A percentile compares a stretch with the other conserved stretches of the same genome.
These are phyloP conservation scores for Caenorhabditis inopinata DNA, from an alignment of 1,140 invertebrate species.

Conservation along the genomic window DNA sequence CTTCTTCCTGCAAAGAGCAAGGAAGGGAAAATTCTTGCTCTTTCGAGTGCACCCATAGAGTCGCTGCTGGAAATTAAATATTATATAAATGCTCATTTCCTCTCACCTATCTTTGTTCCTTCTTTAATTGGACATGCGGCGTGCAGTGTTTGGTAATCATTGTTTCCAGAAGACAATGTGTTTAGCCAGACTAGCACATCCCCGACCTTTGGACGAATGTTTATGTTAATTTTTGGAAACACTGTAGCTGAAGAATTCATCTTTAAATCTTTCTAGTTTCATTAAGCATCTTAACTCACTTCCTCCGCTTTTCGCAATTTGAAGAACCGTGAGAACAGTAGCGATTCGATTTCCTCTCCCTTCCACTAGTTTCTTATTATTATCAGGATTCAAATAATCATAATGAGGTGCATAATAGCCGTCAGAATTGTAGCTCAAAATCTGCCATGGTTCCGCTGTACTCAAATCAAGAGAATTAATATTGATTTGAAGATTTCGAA, in stretches of 20 bases:
- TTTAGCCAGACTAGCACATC: constrained; percentile 55
- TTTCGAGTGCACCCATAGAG: constrained; percentile 53
- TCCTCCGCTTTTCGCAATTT: constrained; percentile 38
- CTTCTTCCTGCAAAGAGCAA: constrained; percentile 35
- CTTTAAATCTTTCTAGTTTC: too few species aligned
- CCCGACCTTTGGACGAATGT: constrained; percentile 44
- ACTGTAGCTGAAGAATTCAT: constrained; percentile 50
- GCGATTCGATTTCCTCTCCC: constrained; percentile 38
- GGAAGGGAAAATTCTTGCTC: constrained; percentile 50
- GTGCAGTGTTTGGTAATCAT: constrained; percentile 47
- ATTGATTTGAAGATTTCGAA: constrained; percentile 9
- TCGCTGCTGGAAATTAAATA: constrained; percentile 17
- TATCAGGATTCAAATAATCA: constrained; percentile 45
- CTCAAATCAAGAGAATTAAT: constrained; percentile 41
- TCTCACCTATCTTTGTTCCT: constrained; percentile 53
- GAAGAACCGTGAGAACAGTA: constrained; percentile 35
- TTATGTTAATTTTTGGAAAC: constrained; percentile 48
- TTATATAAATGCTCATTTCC: neutral
- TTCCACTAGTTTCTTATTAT: neutral
- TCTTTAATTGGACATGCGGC: constrained; percentile 58
- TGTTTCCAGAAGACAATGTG: constrained; percentile 39
- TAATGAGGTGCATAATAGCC: constrained; percentile 51
- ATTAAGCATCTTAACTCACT: constrained; percentile 1
- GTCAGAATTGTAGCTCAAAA: constrained; percentile 44
- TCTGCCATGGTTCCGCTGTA: constrained; percentile 30